Conservation (phyloP, 1,140 invertebrate species). For the Elymnias hypermnestra region DNA sequence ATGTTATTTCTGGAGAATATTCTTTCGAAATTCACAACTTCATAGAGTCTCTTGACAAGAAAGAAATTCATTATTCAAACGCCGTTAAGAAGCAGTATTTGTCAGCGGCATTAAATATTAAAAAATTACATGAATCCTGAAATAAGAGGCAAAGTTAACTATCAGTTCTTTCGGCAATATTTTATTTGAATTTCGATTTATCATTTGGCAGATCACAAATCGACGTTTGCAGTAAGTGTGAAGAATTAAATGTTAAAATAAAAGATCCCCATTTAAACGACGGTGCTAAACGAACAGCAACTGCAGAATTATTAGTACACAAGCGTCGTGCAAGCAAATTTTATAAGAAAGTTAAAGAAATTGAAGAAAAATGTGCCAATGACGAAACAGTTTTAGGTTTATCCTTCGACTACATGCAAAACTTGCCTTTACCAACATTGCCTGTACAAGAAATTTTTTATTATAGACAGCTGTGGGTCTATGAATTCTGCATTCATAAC, state of each 20-base stretch:
- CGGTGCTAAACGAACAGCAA: constrained; percentile 5
- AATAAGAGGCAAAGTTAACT: constrained; percentile 7
- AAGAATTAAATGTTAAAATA: constrained; percentile 8
- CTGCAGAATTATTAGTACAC: constrained; percentile 8
- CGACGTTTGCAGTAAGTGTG: constrained; percentile 2
- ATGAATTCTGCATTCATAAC: too few species aligned
- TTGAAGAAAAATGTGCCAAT: constrained; percentile 6
- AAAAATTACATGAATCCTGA: constrained; percentile 5
- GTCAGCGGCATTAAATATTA: constrained; percentile 4
- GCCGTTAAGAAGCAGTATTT: constrained; percentile 4
- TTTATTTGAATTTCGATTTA: constrained; percentile 9
- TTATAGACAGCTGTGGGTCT: too few species aligned
- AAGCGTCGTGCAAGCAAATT: constrained; percentile 10
- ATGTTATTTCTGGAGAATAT: constrained; percentile 13
- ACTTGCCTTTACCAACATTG: constrained; percentile 1
- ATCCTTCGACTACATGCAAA: constrained; percentile 4
- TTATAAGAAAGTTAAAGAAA: constrained; percentile 8
- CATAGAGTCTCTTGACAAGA: constrained; percentile 6
- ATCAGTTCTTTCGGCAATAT: constrained; percentile 5
- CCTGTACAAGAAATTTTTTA: constrained; percentile 10
- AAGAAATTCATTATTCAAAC: constrained; percentile 8
- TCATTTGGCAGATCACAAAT: constrained; percentile 12
- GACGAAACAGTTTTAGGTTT: constrained; percentile 10
- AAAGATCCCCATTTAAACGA: constrained; percentile 3
- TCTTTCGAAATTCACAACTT: constrained; percentile 9